phyloP scores from a whole-genome alignment of 2,113 vertebrate genomes.

The Pholis gunnellus region DNA sequence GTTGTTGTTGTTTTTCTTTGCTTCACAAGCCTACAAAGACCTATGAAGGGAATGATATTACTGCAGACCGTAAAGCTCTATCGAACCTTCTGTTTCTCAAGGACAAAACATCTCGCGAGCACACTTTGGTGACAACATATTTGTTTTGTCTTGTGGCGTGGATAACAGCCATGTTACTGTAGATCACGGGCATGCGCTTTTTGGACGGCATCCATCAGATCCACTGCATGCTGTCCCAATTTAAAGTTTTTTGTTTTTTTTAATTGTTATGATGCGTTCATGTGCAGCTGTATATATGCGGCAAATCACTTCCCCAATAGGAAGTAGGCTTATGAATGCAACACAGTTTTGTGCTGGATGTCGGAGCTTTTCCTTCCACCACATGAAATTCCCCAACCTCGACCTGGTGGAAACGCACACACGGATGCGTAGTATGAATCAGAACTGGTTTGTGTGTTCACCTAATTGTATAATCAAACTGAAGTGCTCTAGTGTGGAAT shows the following conservation, averaged over 20 bases:
- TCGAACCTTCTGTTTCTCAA: not conserved
- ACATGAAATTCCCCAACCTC: not conserved
- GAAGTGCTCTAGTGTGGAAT: constrained; percentile 18
- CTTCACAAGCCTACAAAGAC: not conserved
- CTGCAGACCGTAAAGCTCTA: not conserved
- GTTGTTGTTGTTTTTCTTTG: constrained; percentile 12
- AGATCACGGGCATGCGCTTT: not conserved
- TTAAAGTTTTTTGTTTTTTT: not conserved
- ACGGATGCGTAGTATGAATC: not conserved
- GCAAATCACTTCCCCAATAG: not conserved
- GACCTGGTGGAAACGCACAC: not conserved
- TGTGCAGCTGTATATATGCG: not conserved
- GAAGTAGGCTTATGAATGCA: constrained; percentile 12
- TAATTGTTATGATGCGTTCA: not conserved
- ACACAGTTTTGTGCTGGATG: constrained; percentile 2
- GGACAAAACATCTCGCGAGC: not conserved
- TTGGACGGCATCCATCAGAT: not conserved
- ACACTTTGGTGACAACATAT: not conserved
- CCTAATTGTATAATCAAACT: not conserved
- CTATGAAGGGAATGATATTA: not conserved
- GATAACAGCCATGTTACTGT: constrained; percentile 5
- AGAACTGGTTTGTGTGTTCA: not conserved
- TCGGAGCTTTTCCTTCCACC: not conserved
- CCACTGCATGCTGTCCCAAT: not conserved
- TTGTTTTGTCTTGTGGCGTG: not conserved